Percentiles rank a stretch among this genome's conserved stretches.
phyloP scores from a whole-genome alignment of 2,113 vertebrate genomes.

The Dicrurus megarhynchus region DNA sequence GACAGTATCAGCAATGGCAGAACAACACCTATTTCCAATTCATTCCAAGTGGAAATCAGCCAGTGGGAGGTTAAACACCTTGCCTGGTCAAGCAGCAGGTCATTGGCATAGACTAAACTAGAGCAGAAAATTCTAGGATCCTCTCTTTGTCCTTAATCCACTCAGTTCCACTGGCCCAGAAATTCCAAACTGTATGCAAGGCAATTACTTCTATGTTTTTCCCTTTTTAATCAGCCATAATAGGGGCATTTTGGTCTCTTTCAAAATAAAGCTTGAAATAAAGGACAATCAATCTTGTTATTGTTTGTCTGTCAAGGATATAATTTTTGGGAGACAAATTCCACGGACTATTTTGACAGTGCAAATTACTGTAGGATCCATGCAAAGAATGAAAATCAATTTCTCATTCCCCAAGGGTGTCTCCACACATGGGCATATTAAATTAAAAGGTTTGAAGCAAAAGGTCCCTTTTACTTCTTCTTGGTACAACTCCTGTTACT shows the following conservation, averaged over 20 bases:
- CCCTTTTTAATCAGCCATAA: neutral
- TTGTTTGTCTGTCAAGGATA: neutral
- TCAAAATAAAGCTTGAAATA: neutral
- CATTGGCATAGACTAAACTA: neutral
- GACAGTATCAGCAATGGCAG: neutral
- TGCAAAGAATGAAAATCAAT: slow-evolving; percentile 36
- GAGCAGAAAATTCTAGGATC: neutral
- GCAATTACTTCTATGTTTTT: neutral
- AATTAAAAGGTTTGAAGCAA: neutral
- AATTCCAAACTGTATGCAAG: neutral
- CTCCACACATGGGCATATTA: neutral
- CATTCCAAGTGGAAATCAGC: neutral
- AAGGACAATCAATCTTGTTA: neutral
- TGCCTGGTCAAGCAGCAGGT: neutral
- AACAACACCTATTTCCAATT: neutral
- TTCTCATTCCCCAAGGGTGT: neutral
- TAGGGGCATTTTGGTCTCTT: neutral
- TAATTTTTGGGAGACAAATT: neutral
- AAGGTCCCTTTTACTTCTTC: neutral
- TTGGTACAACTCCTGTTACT: neutral
- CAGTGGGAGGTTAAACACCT: neutral
- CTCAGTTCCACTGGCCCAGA: neutral
- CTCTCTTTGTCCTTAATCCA: neutral
- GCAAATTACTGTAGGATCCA: neutral
- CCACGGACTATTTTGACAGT: neutral